Base-by-base conservation (phyloP, 64 coral and sea anemone genomes). In the Platygyra sinensis region DNA sequence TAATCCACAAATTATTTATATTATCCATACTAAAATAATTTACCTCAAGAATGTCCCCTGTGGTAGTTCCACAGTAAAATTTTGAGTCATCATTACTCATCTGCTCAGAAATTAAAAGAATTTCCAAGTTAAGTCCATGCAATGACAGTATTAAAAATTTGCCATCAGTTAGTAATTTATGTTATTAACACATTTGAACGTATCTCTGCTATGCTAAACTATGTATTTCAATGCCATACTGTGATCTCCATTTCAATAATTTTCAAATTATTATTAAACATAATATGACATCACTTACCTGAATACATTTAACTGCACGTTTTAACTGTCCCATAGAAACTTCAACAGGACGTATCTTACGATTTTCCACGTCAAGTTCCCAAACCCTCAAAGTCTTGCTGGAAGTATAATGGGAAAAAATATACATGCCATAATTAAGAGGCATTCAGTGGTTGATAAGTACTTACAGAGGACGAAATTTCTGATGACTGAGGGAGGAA, bases 21-120 rank as follows among this genome's bases (percentile, higher is more conserved):
- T 14, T 57, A 57, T 57, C 54, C 10, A 14, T 15, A 27, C 65
- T 27, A 69, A 25, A 11, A n/a, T 20, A 10, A 71, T 3, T 42
- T 98, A 98, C 96, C 87, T 77, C 80, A 22, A 98, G 46, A 84
- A 98, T 93, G 51, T 98, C 96, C 77, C 96, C 96, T 82, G 93
- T 98, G 75, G 96, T 95, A 39, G 96, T 98, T 49, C 96, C 96
- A 93, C 96, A 98, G 31, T 88, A 98, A 72, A 98, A 98, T 24
- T 69, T 72, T 36, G 77, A 52, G 84, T 98, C 96, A 93, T 98
- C 87, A 62, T 94, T 91, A 67, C 80, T 80, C 67, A 98, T 94
- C 96, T 98, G 74, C 28, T 22, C 30, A 78, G 14, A 72, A 55
- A 20, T 60, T 67, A 32, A 62, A 4, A 72, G 5, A 57, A 62